Evolutionary conservation across 1,140 invertebrate species (phyloP), one percentile per base, ranked within the genome.

Genomic region (Drosophila hydei): DNA sequence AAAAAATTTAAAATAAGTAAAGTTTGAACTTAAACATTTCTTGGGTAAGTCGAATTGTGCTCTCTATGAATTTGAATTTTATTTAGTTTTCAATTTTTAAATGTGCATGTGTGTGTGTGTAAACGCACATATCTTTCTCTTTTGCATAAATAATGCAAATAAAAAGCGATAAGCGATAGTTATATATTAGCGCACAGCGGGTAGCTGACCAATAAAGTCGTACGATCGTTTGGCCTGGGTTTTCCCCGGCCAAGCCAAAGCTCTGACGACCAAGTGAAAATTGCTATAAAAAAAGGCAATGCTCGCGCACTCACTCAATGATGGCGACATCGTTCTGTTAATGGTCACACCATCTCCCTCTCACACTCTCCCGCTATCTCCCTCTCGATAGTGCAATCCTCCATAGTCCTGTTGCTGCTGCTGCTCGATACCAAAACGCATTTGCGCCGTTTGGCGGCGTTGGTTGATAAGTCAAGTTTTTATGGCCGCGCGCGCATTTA

Each of bases 131-230:
- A 60, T 77, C 68, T 55, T 36, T 76, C 80, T 71, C 61, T 75
- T 72, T 75, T 70, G 71, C 81, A 88, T 88, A 87, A 87, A 87
- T 87, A 87, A 88, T 75, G 78, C 68, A 77, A 67, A 87, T 85
- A 85, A 85, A 81, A 70, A 64, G 60, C 65, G 71, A 88, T 85
- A 85, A 88, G 64, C 83, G 62, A 72, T 72, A 81, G 70, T 77
- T 78, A 77, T 78, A 81, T 81, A 87, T 80, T 81, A 68, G 71
- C 67, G 64, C 81, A 67, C 83, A 88, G 80, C 81, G 67, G 77
- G 83, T 55, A 75, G 78, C 79, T 69, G 72, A 56, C 51, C 83
- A 87, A 87, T 85, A 85, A 85, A 85, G 81, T 80, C 77, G 79
- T 83, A 74, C 21, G 27, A 3, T 16, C 14, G 21, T 72, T 76